Percentiles rank a stretch among this genome's conserved stretches.
These are phyloP conservation scores for Phataginus tetradactyla DNA, from an alignment of 2,797 vertebrate genomes.

Conservation along the genomic window DNA sequence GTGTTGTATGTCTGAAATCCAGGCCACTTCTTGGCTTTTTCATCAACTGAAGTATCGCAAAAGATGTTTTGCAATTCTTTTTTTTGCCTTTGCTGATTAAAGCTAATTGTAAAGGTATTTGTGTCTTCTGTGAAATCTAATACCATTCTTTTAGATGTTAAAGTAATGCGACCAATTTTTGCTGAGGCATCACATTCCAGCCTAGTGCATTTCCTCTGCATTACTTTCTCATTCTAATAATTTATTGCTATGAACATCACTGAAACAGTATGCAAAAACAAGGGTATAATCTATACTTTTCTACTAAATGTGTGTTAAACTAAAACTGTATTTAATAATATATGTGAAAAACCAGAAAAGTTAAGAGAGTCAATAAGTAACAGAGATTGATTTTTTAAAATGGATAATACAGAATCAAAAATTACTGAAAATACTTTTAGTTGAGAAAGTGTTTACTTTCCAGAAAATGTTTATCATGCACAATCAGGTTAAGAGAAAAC, in stretches of 20 bases:
- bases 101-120: constrained; percentile 86
- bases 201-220: constrained; percentile 84
- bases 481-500: constrained; percentile 74
- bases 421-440: constrained; percentile 85
- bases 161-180: constrained; percentile 82
- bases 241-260: constrained; percentile 87
- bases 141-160: constrained; percentile 81
- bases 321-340: constrained; percentile 82
- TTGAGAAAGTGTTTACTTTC: constrained; percentile 84
- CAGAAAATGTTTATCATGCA: constrained; percentile 80
- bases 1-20: constrained; percentile 83
- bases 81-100: constrained; percentile 86
- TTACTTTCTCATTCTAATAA: constrained; percentile 79
- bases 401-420: constrained; percentile 81
- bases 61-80: constrained; percentile 77
- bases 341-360: constrained; percentile 74
- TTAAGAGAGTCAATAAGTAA: constrained; percentile 83
- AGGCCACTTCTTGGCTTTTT: constrained; percentile 81
- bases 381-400: constrained; percentile 77
- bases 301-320: constrained; percentile 79
- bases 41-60: constrained; percentile 80
- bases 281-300: constrained; percentile 75
- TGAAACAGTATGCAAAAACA: constrained; percentile 81
- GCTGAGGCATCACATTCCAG: constrained; percentile 80
- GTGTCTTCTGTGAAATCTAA: constrained; percentile 83